Conservation (phyloP, 2,888 invertebrate species). For the Catocala fraxini region DNA sequence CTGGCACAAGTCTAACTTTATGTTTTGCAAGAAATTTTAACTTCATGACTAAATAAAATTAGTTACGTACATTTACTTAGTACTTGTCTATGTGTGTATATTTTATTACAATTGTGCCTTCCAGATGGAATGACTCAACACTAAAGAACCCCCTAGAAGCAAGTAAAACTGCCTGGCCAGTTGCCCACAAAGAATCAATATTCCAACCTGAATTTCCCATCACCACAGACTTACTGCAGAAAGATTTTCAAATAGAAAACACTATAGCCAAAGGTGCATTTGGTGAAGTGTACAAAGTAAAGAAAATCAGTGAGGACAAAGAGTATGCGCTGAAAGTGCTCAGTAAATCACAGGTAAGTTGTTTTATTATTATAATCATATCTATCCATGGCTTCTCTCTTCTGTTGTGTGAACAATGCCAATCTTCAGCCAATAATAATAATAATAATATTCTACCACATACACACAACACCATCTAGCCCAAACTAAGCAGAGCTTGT, state of each 20-base stretch:
- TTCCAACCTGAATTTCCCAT: slow-evolving; percentile 96
- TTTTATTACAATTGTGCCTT: slow-evolving; percentile 41
- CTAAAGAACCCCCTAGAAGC: slow-evolving; percentile 87
- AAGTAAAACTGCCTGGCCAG: slow-evolving; percentile 93
- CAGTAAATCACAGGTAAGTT: slow-evolving; percentile 91
- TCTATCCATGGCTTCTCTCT: too few relatives aligned
- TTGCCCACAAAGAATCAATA: slow-evolving; percentile 93
- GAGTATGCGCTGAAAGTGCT: slow-evolving; percentile 95
- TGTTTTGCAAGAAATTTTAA: too few relatives aligned
- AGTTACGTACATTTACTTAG: too few relatives aligned
- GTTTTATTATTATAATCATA: too few relatives aligned
- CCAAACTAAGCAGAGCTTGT: too few relatives aligned
- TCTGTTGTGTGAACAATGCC: too few relatives aligned
- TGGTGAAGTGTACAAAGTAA: slow-evolving; percentile 95
- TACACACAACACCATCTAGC: too few relatives aligned
- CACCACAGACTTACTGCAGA: slow-evolving; percentile 86
- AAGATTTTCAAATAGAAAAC: slow-evolving; percentile 89
- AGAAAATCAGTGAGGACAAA: slow-evolving; percentile 88
- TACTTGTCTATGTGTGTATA: background rate
- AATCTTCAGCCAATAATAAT: too few relatives aligned
- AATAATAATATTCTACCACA: too few relatives aligned
- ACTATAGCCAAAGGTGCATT: slow-evolving; percentile 96
- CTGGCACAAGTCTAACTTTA: too few relatives aligned
- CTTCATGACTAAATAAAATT: too few relatives aligned
- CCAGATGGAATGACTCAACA: slow-evolving; percentile 90